phyloP scores from a whole-genome alignment of 2,888 invertebrate genomes.

The Pseudococcus longispinus region DNA sequence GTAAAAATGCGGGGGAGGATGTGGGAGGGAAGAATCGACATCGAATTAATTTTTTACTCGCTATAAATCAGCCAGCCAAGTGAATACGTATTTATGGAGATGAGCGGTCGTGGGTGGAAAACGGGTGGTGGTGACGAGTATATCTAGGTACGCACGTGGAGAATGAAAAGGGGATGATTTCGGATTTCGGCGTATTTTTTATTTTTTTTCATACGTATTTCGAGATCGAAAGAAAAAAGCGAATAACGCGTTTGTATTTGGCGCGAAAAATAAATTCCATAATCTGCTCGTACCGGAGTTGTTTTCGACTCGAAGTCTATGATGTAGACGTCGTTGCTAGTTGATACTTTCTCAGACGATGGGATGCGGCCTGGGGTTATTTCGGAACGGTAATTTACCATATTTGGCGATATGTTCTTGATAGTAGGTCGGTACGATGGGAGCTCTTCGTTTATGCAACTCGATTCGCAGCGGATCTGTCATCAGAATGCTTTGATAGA shows the following conservation, averaged over 20 bases:
- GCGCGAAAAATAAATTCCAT: neutral
- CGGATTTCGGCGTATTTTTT: neutral
- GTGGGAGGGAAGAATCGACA: neutral
- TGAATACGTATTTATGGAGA: neutral
- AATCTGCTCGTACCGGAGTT: neutral
- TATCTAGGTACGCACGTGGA: too few species aligned
- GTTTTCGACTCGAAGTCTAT: neutral
- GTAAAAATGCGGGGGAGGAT: neutral
- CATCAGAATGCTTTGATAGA: slow-evolving; percentile 14
- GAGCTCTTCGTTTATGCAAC: slow-evolving; percentile 42
- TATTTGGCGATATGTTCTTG: slow-evolving; percentile 44
- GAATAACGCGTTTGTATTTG: neutral
- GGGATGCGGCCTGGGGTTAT: slow-evolving; percentile 49
- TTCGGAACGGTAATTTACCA: slow-evolving; percentile 52
- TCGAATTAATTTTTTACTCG: neutral
- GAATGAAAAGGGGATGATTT: neutral
- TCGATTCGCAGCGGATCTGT: slow-evolving; percentile 44
- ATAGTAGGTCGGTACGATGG: slow-evolving; percentile 40
- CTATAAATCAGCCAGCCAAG: neutral
- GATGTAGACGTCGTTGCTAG: neutral
- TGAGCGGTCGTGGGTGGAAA: neutral
- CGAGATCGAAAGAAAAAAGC: neutral
- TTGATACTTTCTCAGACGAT: neutral
- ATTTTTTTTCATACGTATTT: neutral
- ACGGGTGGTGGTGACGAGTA: neutral